Evolutionary conservation across 2,113 vertebrate genomes (phyloP).

Genomic region (Anoplopoma fimbria): DNA sequence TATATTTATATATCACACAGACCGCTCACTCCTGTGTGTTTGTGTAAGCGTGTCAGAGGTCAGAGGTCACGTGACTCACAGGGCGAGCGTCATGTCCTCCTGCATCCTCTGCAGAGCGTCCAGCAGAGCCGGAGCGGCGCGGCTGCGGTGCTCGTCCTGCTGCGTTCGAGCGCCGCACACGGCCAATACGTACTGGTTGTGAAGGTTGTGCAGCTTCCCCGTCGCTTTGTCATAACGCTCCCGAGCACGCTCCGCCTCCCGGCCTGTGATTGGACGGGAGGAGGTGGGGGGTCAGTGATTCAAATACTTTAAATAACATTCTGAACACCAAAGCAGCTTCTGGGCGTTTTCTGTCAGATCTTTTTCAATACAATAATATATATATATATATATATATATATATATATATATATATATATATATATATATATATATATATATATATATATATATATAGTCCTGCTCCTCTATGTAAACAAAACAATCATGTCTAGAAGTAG

Average conservation of each 20-base stretch:
- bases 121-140: slow-evolving; percentile 89
- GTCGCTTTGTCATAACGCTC: slow-evolving; percentile 97
- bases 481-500: no score
- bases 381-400: no score
- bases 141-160: slow-evolving; percentile 91
- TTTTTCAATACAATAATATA: no score
- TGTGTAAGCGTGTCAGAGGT: no score
- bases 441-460: no score
- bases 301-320: background rate
- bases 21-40: no score
- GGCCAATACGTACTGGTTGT: slow-evolving; percentile 96
- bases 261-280: background rate
- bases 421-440: no score
- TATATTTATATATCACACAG: no score
- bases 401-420: no score
- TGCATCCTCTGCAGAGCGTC: slow-evolving; percentile 97
- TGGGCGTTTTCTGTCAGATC: no score
- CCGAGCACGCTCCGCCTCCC: slow-evolving; percentile 88
- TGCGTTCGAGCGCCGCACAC: slow-evolving; percentile 93
- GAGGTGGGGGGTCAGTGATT: background rate
- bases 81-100: slow-evolving; percentile 93
- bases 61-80: slow-evolving; percentile 70
- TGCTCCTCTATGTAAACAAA: no score
- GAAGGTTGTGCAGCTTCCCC: slow-evolving; percentile 94
- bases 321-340: no score